Evolutionary conservation across 2,797 vertebrate species (phyloP), one percentile per base, ranked within the genome.

Genomic region (Sebastes diploproa): DNA sequence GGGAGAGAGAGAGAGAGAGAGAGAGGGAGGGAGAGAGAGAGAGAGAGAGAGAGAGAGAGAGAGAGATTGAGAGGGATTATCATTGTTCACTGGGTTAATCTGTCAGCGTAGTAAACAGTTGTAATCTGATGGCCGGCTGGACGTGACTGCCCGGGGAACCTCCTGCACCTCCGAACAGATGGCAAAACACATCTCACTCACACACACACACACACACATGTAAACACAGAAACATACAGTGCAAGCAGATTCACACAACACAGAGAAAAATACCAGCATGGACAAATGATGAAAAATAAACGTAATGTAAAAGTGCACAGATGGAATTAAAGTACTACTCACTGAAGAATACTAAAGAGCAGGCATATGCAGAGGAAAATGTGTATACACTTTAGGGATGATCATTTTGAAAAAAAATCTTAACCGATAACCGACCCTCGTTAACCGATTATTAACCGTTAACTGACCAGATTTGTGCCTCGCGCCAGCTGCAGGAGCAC

Each of bases 41-140:
- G 4, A 4, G 83, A 58, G 46, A 69, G 77, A 11, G 34, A 4
- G 32, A 34, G 34, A 11, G 10, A 2, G 83, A 62, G 38, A 71
- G 75, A 69, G 70, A 42, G 81, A 86, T 34, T 16, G 55, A 58
- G 50, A 76, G 75, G 83, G 89, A 94, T 93, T 92, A 91, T 72
- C 67, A 42, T 85, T 90, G 90, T 94, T 95, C 94, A 95, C 65
- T 95, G 90, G 94, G 94, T 95, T 95, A 95, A 95, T 96, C 95
- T 91, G 87, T 73, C 77, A 73, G 66, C 77, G 89, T 94, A 95
- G 95, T 95, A 95, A 95, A 96, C 93, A 94, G 85, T 87, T 50
- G 77, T 94, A 94, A 95, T 94, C 92, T 91, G 86, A 85, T 50
- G 85, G 82, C 66, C 84, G 36, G 70, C 75, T 82, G 86, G 82